Evolutionary conservation across 2,888 invertebrate genomes (phyloP), one percentile per base, ranked within the genome.

Genomic region (Tanypteryx hageni): DNA sequence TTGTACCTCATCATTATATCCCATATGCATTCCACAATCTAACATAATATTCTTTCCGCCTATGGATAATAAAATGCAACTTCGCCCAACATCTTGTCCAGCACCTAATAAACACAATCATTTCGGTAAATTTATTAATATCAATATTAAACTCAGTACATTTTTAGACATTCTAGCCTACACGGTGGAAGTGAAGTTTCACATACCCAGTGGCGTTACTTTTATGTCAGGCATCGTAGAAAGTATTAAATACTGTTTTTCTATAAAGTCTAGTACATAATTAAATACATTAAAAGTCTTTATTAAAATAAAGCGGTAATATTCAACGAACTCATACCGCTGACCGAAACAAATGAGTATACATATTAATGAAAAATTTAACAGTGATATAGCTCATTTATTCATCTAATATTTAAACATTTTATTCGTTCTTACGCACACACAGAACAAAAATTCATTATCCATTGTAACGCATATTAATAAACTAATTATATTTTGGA

Each of bases 21-120:
- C 99, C 99, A 99, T 99, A 95, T 99, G 99, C 99, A 99, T 99
- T 81, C 99, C 99, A 95, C 99, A 99, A 95, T 99, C 99, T 92
- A 99, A 95, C 99, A 99, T 99, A 92, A 99, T 98, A 95, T 99
- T 99, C 95, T 99, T 99, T 44, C 99, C 99, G 83, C 99, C 99
- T 96, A 99, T 98, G 0, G 98, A 97, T 4, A 99, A 96, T 86
- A 99, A 96, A 93, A 99, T 98, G 94, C 99, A 99, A 94, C 99
- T 99, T 92, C 99, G 96, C 0, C 99, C 99, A 56, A 99, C 99
- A 97, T 99, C 99, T 95, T 98, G 98, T 1, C 98, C 98, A 86
- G 98, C 98, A 91, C 98, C 95, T 95, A 92, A 68, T 93, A 93
- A 27, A 92, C 13, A 44, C 44, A 44, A 9, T 61, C 10, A 91